Base-by-base conservation (phyloP, 2,797 vertebrate genomes). In the Hypotaenidia okinawae region DNA sequence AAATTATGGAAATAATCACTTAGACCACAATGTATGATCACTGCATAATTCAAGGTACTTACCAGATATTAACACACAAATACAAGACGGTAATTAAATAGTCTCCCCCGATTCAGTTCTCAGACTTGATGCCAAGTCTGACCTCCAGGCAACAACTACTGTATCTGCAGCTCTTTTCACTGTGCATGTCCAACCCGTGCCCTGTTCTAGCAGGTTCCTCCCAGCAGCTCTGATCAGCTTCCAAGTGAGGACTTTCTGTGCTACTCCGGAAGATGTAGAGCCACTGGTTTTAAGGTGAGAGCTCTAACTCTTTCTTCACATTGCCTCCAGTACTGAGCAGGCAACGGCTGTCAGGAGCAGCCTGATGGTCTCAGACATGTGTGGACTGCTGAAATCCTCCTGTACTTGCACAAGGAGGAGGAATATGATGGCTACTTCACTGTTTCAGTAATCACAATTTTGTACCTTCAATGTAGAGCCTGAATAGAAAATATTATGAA, bases 401-500 rank as follows among this genome's bases (percentile, higher is more conserved):
- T 16, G 47, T 49, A 77, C 51, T 67, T 94, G 84, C 67, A 85
- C 0, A 1, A 69, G 52, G 43, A 51, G 74, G 43, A 82, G 27
- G 27, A 30, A 79, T 69, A 82, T 7, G 7, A 67, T 2, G 9
- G 47, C 35, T 90, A 74, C 63, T 94, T 52, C 19, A 69, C 23
- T 43, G 35, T 66, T n/a, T 72, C 41, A 85, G 37, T 33, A n/a
- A 93, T 30, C 35, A 66, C 72, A 24, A 86, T 59, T 84, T 84
- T 17, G 3, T 30, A 54, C 41, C 54, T 80, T 90, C 51, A 84
- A 0, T 24, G 47, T 37, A 70, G 89, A 92, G 47, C 30, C 59
- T 79, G 80, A 93, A 77, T 12, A 82, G 69, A 90, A 91, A 77
- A 86, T 86, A 92, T 72, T 93, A 64, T 75, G 69, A 96, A 77